Evolutionary conservation across 2,888 invertebrate genomes (phyloP), one percentile per base, ranked within the genome.

Genomic region (Cheilosia impressa): DNA sequence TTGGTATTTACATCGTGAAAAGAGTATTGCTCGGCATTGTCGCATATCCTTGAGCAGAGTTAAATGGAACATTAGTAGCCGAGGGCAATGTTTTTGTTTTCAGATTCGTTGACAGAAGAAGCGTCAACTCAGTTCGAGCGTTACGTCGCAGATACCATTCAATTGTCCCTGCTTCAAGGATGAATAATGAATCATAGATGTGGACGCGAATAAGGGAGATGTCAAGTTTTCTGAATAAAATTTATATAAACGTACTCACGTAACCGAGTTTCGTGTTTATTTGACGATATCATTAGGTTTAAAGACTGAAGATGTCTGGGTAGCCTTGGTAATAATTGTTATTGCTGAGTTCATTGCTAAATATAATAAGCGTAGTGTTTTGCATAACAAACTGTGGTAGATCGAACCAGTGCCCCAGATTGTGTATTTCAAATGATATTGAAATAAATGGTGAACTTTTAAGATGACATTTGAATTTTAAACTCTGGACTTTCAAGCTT

Each of bases 281-380:
- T 50, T 41, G 24, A 34, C 17, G 22, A 24, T 17, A 41, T 27
- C 58, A 71, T 60, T 71, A 38, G 17, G 60, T 41, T 19, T 17
- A 13, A 41, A 60, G 60, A 52, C 43, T 19, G n/a, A 41, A 60
- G 71, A 72, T 43, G 71, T 72, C 69, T 57, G 47, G 38, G 4
- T 34, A 24, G 19, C 13, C n/a, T 58, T 19, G 47, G 17, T 41
- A 50, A 50, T 41, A 27, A 58, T 24, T 69, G 58, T 58, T 69
- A 50, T 71, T 71, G 47, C 27, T 17, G 24, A 50, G 50, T 24
- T 71, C 58, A 41, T 41, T 50, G 41, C 41, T 50, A 41, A 17
- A 15, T 38, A 7, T 24, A 15, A 27, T 2, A 13, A 27, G 15
- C 50, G 24, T 24, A 24, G 24, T 50, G 58, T 22, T 52, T 52